Base-by-base conservation (phyloP, 37 sponge, comb jelly and placozoan species). In the Eunapius fragilis region DNA sequence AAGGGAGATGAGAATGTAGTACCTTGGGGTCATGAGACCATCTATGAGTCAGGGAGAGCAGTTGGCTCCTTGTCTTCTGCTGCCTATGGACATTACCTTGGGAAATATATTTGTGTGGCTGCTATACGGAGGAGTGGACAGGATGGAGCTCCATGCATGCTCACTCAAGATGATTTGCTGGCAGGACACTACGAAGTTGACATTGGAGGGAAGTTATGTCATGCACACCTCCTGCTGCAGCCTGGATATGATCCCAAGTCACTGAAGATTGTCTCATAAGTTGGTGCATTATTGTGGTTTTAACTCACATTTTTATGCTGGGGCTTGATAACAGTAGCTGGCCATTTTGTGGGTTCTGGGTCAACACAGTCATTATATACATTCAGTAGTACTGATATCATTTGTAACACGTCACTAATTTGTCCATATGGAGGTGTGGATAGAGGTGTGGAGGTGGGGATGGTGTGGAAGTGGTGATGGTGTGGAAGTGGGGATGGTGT, bases 51-150 rank as follows among this genome's bases (percentile, higher is more conserved):
- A 83, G 92, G 86, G 0, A 28, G 82, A 24, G 35, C 83, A 0
- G 90, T 85, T 34, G 95, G 95, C 23, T 89, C 76, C 70, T 77
- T 85, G 25, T 83, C 86, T 22, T 82, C 89, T 37, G 88, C 91
- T 31, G 82, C 75, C 83, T 90, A 72, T 83, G 91, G 91, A 2
- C 83, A 82, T 83, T 67, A 69, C 24, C 38, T 85, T 14, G 86
- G 71, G 14, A 80, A 47, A 31, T 36, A 37, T 9, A 32, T 85
- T 0, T 70, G 81, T 45, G 37, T 85, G 71, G 90, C 86, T 31
- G 75, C 58, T 68, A 70, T 88, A 32, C 38, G n/a, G 6, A 67
- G 75, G 67, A 70, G 31, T 31, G 70, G 24, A 19, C 49, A 74
- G 49, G 58, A 41, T 25, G 87, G 87, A 25, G 36, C n/a, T 24